phyloP scores from a whole-genome alignment of 1,140 invertebrate species.

The Diplogasteroides magnus region DNA sequence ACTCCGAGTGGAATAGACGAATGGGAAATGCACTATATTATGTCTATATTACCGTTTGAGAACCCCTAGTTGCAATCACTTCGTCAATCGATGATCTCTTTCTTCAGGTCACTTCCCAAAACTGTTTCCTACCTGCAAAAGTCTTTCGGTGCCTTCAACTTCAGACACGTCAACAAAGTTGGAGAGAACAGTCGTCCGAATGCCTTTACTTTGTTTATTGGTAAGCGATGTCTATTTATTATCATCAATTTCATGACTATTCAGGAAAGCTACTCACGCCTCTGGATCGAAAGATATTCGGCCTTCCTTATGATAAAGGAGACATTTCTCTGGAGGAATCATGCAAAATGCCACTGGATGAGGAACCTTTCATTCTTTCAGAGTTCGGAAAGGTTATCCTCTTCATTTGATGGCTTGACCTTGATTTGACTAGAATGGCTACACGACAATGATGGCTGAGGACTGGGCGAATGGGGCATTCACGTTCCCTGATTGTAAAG shows the following conservation, averaged over 20 bases:
- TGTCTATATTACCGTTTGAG: too few relatives aligned
- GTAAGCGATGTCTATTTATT: conserved; percentile 5
- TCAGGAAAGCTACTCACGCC: neutral
- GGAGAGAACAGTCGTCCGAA: conserved; percentile 22
- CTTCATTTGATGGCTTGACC: too few relatives aligned
- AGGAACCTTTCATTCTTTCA: neutral
- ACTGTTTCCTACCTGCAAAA: too few relatives aligned
- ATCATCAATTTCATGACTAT: neutral
- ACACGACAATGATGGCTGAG: conserved; percentile 22
- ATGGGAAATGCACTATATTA: too few relatives aligned
- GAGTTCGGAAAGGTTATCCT: neutral
- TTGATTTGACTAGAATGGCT: conserved; percentile 8
- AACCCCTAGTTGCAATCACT: too few relatives aligned
- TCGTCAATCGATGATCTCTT: too few relatives aligned
- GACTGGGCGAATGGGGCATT: conserved; percentile 18
- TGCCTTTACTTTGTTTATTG: conserved; percentile 10
- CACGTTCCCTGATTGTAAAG: conserved; percentile 14
- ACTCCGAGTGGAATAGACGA: too few relatives aligned
- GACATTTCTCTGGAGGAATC: too few relatives aligned
- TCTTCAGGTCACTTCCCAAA: too few relatives aligned
- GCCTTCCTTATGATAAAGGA: too few relatives aligned
- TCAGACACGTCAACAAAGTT: too few relatives aligned
- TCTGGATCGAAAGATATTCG: neutral
- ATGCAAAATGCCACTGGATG: conserved; percentile 5
- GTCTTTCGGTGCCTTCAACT: too few relatives aligned